A percentile compares a stretch with the other conserved stretches of the same genome.
phyloP scores from a whole-genome alignment of 2,797 vertebrate species.

The Artibeus jamaicensis region DNA sequence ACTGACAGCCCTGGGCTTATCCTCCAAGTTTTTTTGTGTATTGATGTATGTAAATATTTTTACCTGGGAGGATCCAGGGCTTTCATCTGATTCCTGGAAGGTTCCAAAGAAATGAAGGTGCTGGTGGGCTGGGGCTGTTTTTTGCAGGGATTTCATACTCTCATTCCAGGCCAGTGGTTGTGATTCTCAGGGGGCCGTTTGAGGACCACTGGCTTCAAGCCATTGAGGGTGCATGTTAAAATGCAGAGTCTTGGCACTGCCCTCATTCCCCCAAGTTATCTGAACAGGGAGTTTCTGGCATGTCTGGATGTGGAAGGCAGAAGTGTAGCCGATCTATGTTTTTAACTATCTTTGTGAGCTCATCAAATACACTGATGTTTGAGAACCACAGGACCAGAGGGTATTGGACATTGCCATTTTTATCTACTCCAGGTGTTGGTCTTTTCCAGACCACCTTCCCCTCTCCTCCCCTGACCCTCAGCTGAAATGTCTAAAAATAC shows the following conservation, averaged over 20 bases:
- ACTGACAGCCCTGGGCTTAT: not conserved
- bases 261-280: not conserved
- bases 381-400: not conserved
- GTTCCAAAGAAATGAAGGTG: not conserved
- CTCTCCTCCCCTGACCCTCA: not conserved
- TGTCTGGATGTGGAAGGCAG: not conserved
- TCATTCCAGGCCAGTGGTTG: not conserved
- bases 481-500: conserved; percentile 28
- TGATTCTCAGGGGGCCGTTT: not conserved
- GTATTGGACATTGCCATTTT: not conserved
- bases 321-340: not conserved
- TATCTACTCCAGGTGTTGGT: not conserved
- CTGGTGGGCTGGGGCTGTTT: not conserved
- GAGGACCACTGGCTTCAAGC: not conserved
- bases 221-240: not conserved
- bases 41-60: not conserved
- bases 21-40: not conserved
- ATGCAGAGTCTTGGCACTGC: not conserved
- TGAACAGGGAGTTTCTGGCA: not conserved
- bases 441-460: not conserved
- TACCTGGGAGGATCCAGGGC: not conserved
- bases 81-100: not conserved
- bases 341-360: not conserved
- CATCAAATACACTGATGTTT: not conserved
- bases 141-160: not conserved